These are phyloP conservation scores for Holothuria scabra DNA, from an alignment of 53 echinoderm and acorn worm species.

Conservation along the genomic window DNA sequence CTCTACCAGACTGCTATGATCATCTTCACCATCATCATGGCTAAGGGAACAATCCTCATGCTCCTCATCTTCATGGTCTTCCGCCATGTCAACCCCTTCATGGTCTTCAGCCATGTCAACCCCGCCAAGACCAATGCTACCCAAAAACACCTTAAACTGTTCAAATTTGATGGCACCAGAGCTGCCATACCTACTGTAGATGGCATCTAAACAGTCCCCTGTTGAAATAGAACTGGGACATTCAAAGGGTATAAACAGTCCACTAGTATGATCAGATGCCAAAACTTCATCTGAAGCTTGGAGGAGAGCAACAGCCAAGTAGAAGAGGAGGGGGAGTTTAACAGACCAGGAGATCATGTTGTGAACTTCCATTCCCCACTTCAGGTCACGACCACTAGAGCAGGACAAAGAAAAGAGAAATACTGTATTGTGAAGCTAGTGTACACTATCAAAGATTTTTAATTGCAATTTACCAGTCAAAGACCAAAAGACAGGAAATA, in stretches of 20 bases:
- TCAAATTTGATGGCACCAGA: slow-evolving; percentile 49
- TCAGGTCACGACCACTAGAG: no score
- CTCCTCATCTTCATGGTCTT: not conserved
- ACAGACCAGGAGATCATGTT: no score
- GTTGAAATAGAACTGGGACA: not conserved
- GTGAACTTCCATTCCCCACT: no score
- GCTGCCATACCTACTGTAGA: slow-evolving; percentile 71
- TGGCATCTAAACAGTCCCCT: slow-evolving; percentile 66
- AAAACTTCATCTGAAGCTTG: no score
- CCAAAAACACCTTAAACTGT: slow-evolving; percentile 63
- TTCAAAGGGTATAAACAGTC: not conserved
- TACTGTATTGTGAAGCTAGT: no score
- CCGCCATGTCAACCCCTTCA: not conserved
- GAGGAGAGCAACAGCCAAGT: no score
- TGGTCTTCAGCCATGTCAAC: not conserved
- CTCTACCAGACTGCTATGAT: not conserved
- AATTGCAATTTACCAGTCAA: no score
- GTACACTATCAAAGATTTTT: no score
- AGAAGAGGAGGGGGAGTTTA: no score
- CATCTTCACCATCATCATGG: slow-evolving; percentile 5
- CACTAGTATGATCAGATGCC: no score
- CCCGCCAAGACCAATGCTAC: slow-evolving; percentile 73
- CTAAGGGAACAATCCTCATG: not conserved
- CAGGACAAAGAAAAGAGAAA: no score
- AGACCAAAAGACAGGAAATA: no score